A percentile compares a stretch with the other conserved stretches of the same genome.
These are phyloP conservation scores for Conops quadrifasciatus DNA, from an alignment of 2,888 invertebrate genomes.

Conservation along the genomic window DNA sequence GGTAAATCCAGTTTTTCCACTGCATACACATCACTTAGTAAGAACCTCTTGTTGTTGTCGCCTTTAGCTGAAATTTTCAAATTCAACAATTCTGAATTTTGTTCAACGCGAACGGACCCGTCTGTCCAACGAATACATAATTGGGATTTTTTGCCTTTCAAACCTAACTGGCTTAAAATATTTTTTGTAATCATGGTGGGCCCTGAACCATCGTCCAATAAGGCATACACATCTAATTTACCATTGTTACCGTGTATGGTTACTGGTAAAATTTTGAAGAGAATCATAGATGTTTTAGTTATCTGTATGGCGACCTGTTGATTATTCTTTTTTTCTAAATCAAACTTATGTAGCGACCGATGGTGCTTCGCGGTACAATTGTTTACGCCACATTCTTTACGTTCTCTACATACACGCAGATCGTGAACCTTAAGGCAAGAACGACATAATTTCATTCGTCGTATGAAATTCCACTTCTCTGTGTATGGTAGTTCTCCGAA, in stretches of 20 bases:
- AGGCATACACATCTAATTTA: constrained; percentile 34
- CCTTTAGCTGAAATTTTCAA: constrained; percentile 8
- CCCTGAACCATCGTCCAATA: constrained; percentile 39
- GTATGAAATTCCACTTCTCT: no score
- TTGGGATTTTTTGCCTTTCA: constrained; percentile 33
- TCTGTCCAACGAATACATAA: constrained; percentile 40
- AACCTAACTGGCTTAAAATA: constrained; percentile 13
- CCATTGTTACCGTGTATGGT: neutral
- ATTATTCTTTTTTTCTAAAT: no score
- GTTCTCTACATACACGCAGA: no score
- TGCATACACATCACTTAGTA: constrained; percentile 4
- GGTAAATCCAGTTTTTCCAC: constrained; percentile 11
- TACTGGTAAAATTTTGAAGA: no score
- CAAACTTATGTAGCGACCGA: no score
- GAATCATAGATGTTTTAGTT: no score
- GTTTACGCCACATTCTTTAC: no score
- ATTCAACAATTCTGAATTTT: constrained; percentile 24
- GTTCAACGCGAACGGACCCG: constrained; percentile 28
- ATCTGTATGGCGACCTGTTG: no score
- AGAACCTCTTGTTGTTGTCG: constrained; percentile 4
- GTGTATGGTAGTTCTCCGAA: no score
- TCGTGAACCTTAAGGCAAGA: no score
- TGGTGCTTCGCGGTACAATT: no score
- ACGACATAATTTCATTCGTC: no score
- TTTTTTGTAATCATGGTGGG: constrained; percentile 36